These are phyloP conservation scores for Oligia fasciuncula DNA, from an alignment of 2,888 invertebrate genomes.

Conservation along the genomic window DNA sequence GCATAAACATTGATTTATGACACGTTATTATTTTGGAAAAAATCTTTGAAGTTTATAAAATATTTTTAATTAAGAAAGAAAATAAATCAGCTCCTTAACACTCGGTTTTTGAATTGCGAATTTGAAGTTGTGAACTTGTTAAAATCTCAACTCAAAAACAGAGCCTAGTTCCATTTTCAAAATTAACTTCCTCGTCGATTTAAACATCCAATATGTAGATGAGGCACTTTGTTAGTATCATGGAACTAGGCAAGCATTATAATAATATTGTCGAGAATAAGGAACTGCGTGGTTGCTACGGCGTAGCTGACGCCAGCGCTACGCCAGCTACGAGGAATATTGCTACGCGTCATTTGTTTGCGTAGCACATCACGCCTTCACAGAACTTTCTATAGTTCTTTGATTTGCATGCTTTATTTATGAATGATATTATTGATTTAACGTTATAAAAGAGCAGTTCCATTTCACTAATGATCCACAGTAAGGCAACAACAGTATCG, in stretches of 20 bases:
- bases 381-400: neutral
- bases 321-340: slow-evolving; percentile 10
- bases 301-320: slow-evolving; percentile 25
- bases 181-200: slow-evolving; percentile 19
- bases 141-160: neutral
- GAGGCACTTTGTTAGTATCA: slow-evolving; percentile 31
- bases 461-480: slow-evolving; percentile 39
- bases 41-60: neutral
- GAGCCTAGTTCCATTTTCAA: slow-evolving; percentile 2
- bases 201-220: slow-evolving; percentile 25
- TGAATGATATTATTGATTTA: slow-evolving; percentile 1
- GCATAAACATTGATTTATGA: slow-evolving; percentile 76
- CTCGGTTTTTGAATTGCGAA: neutral
- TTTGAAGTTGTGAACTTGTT: neutral
- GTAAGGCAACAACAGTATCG: slow-evolving; percentile 41
- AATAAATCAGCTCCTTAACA: neutral
- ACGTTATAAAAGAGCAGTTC: slow-evolving; percentile 18
- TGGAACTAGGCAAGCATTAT: slow-evolving; percentile 25
- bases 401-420: neutral
- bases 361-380: neutral
- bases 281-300: slow-evolving; percentile 26
- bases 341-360: slow-evolving; percentile 8
- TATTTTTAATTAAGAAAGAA: neutral
- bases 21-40: slow-evolving; percentile 47
- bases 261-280: slow-evolving; percentile 39